Percentiles rank a stretch among this genome's conserved stretches.
phyloP scores from a whole-genome alignment of 2,113 vertebrate species.

The Pantherophis guttatus region DNA sequence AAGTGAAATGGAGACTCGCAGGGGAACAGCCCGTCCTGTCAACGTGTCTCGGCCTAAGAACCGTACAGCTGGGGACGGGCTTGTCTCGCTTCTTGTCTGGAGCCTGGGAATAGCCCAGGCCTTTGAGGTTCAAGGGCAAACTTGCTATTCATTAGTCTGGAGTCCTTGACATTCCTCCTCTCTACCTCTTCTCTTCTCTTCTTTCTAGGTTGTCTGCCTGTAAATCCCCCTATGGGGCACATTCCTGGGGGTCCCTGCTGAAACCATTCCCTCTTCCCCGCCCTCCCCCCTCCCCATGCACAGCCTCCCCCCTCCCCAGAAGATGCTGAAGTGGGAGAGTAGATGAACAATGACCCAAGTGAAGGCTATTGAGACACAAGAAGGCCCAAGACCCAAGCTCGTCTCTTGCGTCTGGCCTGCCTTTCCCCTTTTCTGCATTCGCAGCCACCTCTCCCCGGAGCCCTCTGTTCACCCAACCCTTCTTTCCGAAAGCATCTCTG shows the following conservation, averaged over 20 bases:
- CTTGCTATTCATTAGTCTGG: constrained; percentile 90
- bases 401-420: constrained; percentile 28
- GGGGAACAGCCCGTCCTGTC: constrained; percentile 91
- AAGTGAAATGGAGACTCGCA: constrained; percentile 82
- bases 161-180: constrained; percentile 75
- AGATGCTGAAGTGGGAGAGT: constrained; percentile 56
- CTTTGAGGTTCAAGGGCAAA: constrained; percentile 84
- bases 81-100: constrained; percentile 81
- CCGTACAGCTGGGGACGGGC: constrained; percentile 85
- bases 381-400: constrained; percentile 17
- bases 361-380: constrained; percentile 59
- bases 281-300: constrained; percentile 28
- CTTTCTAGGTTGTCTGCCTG: constrained; percentile 32
- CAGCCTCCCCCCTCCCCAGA: constrained; percentile 65
- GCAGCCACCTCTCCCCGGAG: not conserved
- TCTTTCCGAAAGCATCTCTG: not conserved
- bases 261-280: constrained; percentile 51
- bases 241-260: constrained; percentile 76
- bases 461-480: not conserved
- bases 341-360: constrained; percentile 65
- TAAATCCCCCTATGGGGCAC: constrained; percentile 66
- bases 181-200: constrained; percentile 64
- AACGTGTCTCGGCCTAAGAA: constrained; percentile 80
- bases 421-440: not conserved
- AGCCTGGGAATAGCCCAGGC: constrained; percentile 90